Percentiles rank a stretch among this genome's conserved stretches.
phyloP scores from a whole-genome alignment of 2,113 vertebrate genomes.

The Falco punctatus region DNA sequence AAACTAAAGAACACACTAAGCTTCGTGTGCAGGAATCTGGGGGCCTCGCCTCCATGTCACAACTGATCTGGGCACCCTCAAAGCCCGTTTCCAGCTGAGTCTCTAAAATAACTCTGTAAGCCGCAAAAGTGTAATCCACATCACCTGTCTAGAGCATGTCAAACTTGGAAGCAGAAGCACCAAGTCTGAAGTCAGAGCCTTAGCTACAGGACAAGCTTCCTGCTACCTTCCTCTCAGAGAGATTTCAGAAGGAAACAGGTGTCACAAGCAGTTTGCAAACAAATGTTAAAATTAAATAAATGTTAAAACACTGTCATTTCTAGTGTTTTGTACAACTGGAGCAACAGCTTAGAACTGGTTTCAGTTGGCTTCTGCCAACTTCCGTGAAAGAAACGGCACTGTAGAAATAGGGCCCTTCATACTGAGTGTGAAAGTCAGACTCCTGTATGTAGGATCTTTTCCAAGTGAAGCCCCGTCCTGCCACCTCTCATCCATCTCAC shows the following conservation, averaged over 20 bases:
- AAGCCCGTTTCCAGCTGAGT: not conserved
- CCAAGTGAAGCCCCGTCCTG: constrained; percentile 14
- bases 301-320: not conserved
- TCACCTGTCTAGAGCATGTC: not conserved
- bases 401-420: not conserved
- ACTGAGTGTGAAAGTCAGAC: not conserved
- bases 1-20: not conserved
- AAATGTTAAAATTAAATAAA: not conserved
- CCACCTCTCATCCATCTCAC: constrained; percentile 38
- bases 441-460: not conserved
- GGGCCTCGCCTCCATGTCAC: not conserved
- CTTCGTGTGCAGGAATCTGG: not conserved
- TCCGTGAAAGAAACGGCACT: not conserved
- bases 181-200: not conserved
- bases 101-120: not conserved
- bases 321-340: not conserved
- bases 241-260: not conserved
- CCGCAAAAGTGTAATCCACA: not conserved
- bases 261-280: not conserved
- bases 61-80: not conserved
- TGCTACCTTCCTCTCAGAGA: not conserved
- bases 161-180: not conserved
- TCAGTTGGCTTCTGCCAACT: not conserved
- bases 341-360: not conserved
- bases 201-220: not conserved